Conservation (phyloP, 2,797 vertebrate species). For the Falco columbarius region DNA sequence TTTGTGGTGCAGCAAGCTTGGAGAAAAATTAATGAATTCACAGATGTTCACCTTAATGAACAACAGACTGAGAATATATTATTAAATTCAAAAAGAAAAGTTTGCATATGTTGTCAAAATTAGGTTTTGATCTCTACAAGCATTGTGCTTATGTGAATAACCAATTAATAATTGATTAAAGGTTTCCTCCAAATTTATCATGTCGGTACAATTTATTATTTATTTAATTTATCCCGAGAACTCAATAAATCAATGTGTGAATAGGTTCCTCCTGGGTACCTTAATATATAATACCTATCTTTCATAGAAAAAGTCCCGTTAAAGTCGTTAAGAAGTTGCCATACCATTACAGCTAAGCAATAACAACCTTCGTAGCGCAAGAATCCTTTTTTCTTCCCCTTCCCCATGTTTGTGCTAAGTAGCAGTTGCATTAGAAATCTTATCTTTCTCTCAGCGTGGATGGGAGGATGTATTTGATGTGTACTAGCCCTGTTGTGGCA, state of each 20-base stretch:
- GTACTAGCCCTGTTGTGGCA: background rate
- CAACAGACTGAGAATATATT: slow-evolving; percentile 70
- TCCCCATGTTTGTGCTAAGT: background rate
- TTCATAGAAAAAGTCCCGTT: background rate
- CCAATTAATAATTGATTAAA: slow-evolving; percentile 74
- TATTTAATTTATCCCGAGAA: slow-evolving; percentile 23
- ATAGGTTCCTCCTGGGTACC: background rate
- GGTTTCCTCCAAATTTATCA: slow-evolving; percentile 22
- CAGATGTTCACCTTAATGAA: slow-evolving; percentile 67
- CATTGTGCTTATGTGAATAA: slow-evolving; percentile 51
- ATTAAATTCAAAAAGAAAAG: slow-evolving; percentile 67
- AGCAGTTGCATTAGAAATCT: background rate
- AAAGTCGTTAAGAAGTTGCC: background rate
- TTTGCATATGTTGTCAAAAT: slow-evolving; percentile 72
- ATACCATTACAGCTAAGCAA: background rate
- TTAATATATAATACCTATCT: background rate
- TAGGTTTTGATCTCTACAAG: slow-evolving; percentile 71
- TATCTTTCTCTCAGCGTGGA: background rate
- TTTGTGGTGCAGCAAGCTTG: slow-evolving; percentile 36
- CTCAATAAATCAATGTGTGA: background rate
- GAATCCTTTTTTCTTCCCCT: background rate
- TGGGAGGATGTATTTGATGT: background rate
- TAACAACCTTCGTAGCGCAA: background rate
- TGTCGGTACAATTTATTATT: background rate
- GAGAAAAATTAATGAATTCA: slow-evolving; percentile 62